Evolutionary conservation across 2,113 vertebrate species (phyloP), one percentile per base, ranked within the genome.

Genomic region (Chaenogobius annularis): DNA sequence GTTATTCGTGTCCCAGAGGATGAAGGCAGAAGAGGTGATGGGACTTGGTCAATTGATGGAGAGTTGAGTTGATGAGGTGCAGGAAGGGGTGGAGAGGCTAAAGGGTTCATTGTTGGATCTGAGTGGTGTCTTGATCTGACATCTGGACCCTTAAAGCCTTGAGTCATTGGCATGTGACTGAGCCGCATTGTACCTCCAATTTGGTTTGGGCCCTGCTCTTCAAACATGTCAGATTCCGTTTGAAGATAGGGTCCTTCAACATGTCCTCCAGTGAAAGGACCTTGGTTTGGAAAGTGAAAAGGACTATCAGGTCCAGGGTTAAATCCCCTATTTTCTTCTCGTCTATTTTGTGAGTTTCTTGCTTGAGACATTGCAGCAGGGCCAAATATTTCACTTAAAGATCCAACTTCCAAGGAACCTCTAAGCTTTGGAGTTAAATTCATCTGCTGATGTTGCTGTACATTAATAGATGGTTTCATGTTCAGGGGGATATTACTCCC

Each of bases 1-100:
- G 98, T 99, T 75, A 98, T 92, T 82, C 94, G 95, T 81, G 95
- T 91, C 83, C 95, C 93, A 3, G 96, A 96, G 5, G 98, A 96
- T 0, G 97, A 98, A 15, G 94, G 92, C 79, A 98, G 92, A 70
- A 96, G 90, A 0, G 96, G 95, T 0, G 97, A 97, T 66, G 96
- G 93, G 78, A 95, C 95, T 81, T 96, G 96, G 84, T 94, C 95
- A 74, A 98, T 91, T 3, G 95, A 95, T 6, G 97, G 96, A 3
- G 97, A 98, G 81, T 96, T 98, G 72, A 97, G 94, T 72, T 95
- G 96, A 48, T 93, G 92, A 65, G 91, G 81, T 59, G 84, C 89
- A 66, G 95, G 95, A 91, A 96, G 93, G 64, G 92, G 90, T 0
- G 96, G 96, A 0, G 97, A 98, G 77, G 89, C 93, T 92, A 97